Evolutionary conservation across 2,113 vertebrate genomes (phyloP), one percentile per base, ranked within the genome.

Genomic region (Pagrus major): DNA sequence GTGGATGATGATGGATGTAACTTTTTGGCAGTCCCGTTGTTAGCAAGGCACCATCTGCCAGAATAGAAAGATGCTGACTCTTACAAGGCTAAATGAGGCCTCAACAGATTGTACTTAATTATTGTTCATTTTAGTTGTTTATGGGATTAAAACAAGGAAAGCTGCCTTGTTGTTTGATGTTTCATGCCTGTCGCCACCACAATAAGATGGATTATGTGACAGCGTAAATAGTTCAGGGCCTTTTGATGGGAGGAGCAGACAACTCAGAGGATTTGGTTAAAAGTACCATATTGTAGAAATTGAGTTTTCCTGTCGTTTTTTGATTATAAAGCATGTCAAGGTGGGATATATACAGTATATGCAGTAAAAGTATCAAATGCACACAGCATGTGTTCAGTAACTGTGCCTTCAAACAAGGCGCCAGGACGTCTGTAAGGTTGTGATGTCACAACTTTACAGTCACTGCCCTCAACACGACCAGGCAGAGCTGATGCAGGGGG

Each of bases 1-100:
- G 64, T 18, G 56, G 76, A 67, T 49, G 66, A 77, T 86, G 81
- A 89, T 84, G 79, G 65, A 85, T 89, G 71, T 52, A 35, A 70
- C 58, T 42, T 76, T n/a, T 72, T 68, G 59, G 37, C 8, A 1
- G 9, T 55, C 23, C 33, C 12, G 21, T 72, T 60, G 60, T 80
- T 81, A 78, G 70, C 55, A 41, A 41, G 51, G 55, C 58, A 37
- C 54, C 71, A 29, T 76, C 70, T 76, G 63, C 49, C 47, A 31
- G 27, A 33, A 12, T 18, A 75, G 21, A 78, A 68, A 81, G 51
- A 79, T 58, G 56, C 80, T 72, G 64, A 78, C 21, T 70, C 20
- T 78, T 29, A 74, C 33, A 72, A 52, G 66, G 31, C 68, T 56
- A 37, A 72, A 47, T 55, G 67, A 78, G 9, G 20, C 47, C 27